Base-by-base conservation (phyloP, 2,888 invertebrate genomes). In the Tortricodes alternella region DNA sequence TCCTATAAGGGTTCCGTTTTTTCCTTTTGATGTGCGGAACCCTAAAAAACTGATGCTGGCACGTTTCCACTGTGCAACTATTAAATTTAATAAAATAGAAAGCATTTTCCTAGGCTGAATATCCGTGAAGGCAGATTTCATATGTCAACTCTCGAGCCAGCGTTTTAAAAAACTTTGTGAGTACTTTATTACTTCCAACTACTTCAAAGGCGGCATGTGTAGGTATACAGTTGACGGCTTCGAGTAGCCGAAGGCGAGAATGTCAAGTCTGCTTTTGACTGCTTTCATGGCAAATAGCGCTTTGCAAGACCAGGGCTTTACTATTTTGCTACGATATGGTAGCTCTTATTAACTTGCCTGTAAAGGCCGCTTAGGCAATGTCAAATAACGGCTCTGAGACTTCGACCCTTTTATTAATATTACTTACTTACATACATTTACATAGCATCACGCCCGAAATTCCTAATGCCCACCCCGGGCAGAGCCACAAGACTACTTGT, bases 161-260 rank as follows among this genome's bases (percentile, higher is more conserved):
- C 43, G 27, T 16, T 27, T 19, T 48, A 39, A 39, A 55, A 48
- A 49, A 55, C 21, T 41, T 29, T 15, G 21, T 49, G 55, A 48
- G 49, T 55, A 49, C 29, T 55, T 49, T 43, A 55, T 43, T 27
- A 43, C 43, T 29, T 55, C 49, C 49, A 55, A 55, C 43, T 27
- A 43, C 43, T 29, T 55, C 49, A 55, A 55, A 55, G 55, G 35
- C 34, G 18, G 16, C 9, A 16, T 11, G 4, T 11, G 15, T 2
- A 15, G 35, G 41, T 24, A 35, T 13, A 19, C 19, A 46, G 32
- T 23, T 21, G 48, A 39, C 53, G 34, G 27, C 27, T 13, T 35
- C 15, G 39, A 19, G 15, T 43, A 23, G 35, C 48, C 34, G 41
- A 6, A 32, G 41, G 55, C 48, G 19, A n/a, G 19, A 11, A n/a